phyloP scores from a whole-genome alignment of 2,797 vertebrate species.

The Eospalax fontanierii region DNA sequence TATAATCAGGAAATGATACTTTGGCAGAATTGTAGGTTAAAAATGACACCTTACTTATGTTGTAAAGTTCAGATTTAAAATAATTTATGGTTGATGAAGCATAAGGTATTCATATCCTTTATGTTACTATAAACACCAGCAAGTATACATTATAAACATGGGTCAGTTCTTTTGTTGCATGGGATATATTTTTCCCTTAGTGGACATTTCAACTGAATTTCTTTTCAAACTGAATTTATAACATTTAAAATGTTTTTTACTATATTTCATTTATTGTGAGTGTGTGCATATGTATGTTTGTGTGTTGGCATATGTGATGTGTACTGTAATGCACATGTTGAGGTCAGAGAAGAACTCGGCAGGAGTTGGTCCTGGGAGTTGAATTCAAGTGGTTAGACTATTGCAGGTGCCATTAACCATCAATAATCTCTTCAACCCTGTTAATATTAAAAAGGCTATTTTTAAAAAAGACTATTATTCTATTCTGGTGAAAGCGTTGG shows the following conservation, averaged over 20 bases:
- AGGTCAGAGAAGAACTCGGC: not conserved
- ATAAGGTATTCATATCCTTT: constrained; percentile 4
- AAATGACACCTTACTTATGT: constrained; percentile 38
- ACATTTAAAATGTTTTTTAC: not conserved
- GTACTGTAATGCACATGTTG: not conserved
- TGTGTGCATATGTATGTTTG: not conserved
- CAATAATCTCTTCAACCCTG: not conserved
- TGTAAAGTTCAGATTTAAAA: constrained; percentile 33
- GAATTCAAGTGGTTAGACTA: not conserved
- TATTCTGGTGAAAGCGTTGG: no score
- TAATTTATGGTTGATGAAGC: constrained; percentile 1
- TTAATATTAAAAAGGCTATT: no score
- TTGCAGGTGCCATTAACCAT: not conserved
- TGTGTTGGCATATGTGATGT: not conserved
- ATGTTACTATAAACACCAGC: constrained; percentile 37
- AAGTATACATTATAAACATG: constrained; percentile 33
- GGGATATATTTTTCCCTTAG: not conserved
- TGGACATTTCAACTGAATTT: constrained; percentile 49
- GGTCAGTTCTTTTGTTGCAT: constrained; percentile 29
- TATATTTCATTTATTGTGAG: not conserved
- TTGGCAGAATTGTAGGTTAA: constrained; percentile 41
- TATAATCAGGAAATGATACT: constrained; percentile 57
- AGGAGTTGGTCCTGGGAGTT: not conserved
- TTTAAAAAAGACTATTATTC: not conserved
- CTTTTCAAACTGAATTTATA: not conserved